Evolutionary conservation across 2,113 vertebrate genomes (phyloP).

Genomic region (Raja brachyura): DNA sequence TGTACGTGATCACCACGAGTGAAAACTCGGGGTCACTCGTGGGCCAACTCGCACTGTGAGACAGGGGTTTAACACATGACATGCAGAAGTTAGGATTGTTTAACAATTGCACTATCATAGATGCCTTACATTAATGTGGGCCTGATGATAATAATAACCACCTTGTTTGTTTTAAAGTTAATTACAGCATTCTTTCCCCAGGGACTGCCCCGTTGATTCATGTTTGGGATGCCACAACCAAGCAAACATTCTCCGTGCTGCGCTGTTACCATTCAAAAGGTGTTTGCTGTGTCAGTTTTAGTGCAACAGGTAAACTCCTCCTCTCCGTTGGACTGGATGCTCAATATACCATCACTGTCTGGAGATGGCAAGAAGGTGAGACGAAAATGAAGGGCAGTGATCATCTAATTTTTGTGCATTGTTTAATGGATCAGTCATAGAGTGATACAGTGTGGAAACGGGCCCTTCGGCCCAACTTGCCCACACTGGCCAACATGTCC

Average conservation of each 20-base stretch:
- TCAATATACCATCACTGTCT: constrained; percentile 87
- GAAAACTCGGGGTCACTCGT: no score
- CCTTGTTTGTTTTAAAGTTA: background rate
- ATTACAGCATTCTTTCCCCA: constrained; percentile 47
- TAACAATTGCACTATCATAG: background rate
- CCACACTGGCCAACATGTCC: no score
- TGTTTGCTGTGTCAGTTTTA: constrained; percentile 92
- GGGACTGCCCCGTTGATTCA: constrained; percentile 90
- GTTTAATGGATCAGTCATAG: background rate
- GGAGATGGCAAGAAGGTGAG: constrained; percentile 97
- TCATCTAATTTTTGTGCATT: background rate
- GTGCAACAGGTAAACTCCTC: constrained; percentile 89
- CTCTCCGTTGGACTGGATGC: constrained; percentile 87
- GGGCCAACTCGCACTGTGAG: no score
- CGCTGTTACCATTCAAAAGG: constrained; percentile 86
- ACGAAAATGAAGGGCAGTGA: background rate
- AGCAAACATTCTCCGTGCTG: constrained; percentile 84
- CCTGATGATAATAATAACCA: background rate
- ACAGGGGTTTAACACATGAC: background rate
- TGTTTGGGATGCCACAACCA: constrained; percentile 92
- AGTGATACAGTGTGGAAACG: no score
- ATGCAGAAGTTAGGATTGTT: background rate
- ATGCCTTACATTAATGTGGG: background rate
- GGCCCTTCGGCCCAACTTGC: no score
- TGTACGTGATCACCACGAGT: no score